Percentiles rank a stretch among this genome's conserved stretches.
These are phyloP conservation scores for Clupea harengus DNA, from an alignment of 2,113 vertebrate species.

Conservation along the genomic window DNA sequence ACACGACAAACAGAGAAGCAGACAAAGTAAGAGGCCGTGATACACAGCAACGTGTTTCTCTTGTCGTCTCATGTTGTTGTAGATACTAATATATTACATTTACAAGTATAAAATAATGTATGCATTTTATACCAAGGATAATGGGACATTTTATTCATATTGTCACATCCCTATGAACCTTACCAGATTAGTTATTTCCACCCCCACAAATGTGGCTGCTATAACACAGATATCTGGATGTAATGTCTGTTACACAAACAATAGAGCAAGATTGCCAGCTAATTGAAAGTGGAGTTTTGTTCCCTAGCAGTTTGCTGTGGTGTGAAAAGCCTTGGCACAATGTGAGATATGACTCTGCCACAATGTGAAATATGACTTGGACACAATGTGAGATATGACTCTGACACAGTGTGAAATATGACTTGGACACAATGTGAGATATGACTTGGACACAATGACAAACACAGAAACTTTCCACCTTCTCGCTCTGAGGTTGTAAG, in stretches of 20 bases:
- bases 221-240: not conserved
- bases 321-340: slow-evolving; percentile 33
- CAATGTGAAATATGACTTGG: slow-evolving; percentile 44
- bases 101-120: not conserved
- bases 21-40: slow-evolving; percentile 4
- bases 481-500: no score
- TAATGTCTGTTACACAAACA: not conserved
- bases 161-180: not conserved
- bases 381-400: slow-evolving; percentile 43
- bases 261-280: slow-evolving; percentile 14
- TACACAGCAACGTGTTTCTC: slow-evolving; percentile 15
- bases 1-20: slow-evolving; percentile 8
- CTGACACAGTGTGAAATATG: no score
- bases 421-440: slow-evolving; percentile 37
- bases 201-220: not conserved
- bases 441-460: slow-evolving; percentile 34
- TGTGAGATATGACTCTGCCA: slow-evolving; percentile 45
- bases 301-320: slow-evolving; percentile 9
- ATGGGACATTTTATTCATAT: not conserved
- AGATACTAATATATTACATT: not conserved
- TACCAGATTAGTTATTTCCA: not conserved
- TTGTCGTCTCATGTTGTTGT: not conserved
- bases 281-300: slow-evolving; percentile 4
- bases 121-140: not conserved
- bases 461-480: no score